Evolutionary conservation across 2,888 invertebrate species (phyloP).

Genomic region (Eristalinus sepulchralis): DNA sequence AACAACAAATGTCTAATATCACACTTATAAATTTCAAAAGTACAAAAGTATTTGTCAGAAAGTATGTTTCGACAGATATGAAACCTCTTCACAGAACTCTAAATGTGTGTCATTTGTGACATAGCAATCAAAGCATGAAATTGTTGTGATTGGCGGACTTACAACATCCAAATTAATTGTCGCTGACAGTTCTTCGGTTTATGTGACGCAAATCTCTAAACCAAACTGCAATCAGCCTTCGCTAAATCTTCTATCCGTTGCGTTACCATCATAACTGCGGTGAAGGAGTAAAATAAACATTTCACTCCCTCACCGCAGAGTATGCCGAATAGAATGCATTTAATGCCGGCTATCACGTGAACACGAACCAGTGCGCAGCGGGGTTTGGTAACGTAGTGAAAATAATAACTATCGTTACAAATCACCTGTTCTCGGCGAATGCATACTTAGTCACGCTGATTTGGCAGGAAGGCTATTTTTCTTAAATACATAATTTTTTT

Average conservation of each 20-base stretch:
- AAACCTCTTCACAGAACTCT: no score
- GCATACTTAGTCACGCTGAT: conserved; percentile 6
- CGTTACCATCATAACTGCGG: background rate
- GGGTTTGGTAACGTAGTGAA: background rate
- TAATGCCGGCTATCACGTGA: conserved; percentile 8
- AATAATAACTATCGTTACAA: background rate
- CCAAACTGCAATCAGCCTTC: background rate
- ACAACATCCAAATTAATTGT: no score
- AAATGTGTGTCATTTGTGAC: no score
- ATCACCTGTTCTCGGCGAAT: background rate
- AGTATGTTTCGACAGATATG: no score
- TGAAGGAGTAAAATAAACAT: background rate
- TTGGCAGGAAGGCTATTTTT: background rate
- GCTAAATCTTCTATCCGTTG: background rate
- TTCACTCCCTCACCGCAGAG: background rate
- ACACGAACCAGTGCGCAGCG: background rate
- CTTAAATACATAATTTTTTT: background rate
- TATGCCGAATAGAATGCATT: background rate
- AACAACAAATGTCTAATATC: no score
- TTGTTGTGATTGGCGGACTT: no score
- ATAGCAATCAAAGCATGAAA: no score
- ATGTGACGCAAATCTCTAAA: background rate
- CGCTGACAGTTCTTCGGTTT: background rate
- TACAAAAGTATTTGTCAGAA: no score
- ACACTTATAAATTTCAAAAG: no score